Evolutionary conservation across 2,797 vertebrate genomes (phyloP).

Genomic region (Amniataba percoides): DNA sequence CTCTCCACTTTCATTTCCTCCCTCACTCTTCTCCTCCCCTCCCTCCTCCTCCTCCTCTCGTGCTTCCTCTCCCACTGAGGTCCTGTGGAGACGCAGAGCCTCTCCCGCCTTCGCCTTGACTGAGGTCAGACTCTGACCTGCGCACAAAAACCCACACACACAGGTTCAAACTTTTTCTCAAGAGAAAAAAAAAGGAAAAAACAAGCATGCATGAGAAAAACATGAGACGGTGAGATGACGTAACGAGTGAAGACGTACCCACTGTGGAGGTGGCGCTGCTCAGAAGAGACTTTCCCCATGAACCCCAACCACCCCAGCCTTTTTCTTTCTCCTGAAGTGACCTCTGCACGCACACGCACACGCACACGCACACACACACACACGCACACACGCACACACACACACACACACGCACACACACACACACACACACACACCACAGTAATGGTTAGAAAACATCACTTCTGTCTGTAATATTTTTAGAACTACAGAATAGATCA

Average conservation of each 20-base stretch:
- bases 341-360: constrained; percentile 33
- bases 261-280: constrained; percentile 94
- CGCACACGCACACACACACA: constrained; percentile 24
- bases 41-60: constrained; percentile 50
- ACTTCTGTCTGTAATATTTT: not conserved
- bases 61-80: constrained; percentile 76
- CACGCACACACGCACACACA: constrained; percentile 9
- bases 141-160: constrained; percentile 5
- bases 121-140: constrained; percentile 93
- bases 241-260: constrained; percentile 83
- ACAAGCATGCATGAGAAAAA: not conserved
- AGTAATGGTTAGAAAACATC: not conserved
- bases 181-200: not conserved
- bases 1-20: constrained; percentile 44
- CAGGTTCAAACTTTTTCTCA: constrained; percentile 4
- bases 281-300: constrained; percentile 95
- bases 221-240: not conserved
- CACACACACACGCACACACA: constrained; percentile 14
- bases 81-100: constrained; percentile 74
- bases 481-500: not conserved
- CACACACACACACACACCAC: constrained; percentile 3
- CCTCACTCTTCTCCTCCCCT: constrained; percentile 48
- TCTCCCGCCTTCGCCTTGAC: constrained; percentile 90
- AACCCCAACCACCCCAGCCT: constrained; percentile 93
- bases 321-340: constrained; percentile 79